phyloP scores from a whole-genome alignment of 2,113 vertebrate genomes.

The Pogona vitticeps region DNA sequence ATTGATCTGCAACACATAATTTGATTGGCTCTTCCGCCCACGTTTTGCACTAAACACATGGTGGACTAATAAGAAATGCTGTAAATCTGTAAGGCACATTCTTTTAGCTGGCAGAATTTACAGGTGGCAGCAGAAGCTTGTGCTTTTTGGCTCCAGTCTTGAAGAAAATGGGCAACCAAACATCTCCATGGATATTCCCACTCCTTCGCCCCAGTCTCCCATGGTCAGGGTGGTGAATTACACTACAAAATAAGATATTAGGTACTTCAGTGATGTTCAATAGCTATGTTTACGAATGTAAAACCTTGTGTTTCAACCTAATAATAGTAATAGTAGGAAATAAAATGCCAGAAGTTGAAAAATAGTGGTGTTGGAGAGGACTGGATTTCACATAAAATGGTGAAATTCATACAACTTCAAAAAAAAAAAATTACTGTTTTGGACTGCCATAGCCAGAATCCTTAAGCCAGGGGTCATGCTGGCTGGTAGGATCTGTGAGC shows the following conservation, averaged over 20 bases:
- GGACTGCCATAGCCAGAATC: too few relatives aligned
- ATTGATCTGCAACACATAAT: slow-evolving; percentile 49
- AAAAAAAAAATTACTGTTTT: too few relatives aligned
- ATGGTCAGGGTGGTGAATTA: neutral
- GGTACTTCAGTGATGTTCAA: neutral
- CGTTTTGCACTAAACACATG: neutral
- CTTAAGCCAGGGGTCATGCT: too few relatives aligned
- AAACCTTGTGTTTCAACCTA: neutral
- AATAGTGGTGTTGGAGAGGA: neutral
- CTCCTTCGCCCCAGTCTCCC: accelerated
- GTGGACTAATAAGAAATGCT: slow-evolving; percentile 56
- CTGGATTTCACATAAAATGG: neutral
- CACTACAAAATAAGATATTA: neutral
- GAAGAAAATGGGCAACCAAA: slow-evolving; percentile 24
- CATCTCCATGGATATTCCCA: slow-evolving; percentile 8
- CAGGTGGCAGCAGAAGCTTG: slow-evolving; percentile 20
- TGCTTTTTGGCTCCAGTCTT: slow-evolving; percentile 39
- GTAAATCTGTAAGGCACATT: slow-evolving; percentile 40
- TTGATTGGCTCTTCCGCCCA: slow-evolving; percentile 21
- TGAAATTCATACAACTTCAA: too few relatives aligned
- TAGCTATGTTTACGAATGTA: neutral
- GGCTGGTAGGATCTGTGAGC: slow-evolving; percentile 3
- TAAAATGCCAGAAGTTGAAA: too few relatives aligned
- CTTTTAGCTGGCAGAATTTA: slow-evolving; percentile 41
- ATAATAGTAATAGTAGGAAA: too few relatives aligned